Percentiles rank a stretch among this genome's conserved stretches.
Evolutionary conservation across 2,797 vertebrate genomes (phyloP).

Genomic region (Spinibarbus caldwelli): DNA sequence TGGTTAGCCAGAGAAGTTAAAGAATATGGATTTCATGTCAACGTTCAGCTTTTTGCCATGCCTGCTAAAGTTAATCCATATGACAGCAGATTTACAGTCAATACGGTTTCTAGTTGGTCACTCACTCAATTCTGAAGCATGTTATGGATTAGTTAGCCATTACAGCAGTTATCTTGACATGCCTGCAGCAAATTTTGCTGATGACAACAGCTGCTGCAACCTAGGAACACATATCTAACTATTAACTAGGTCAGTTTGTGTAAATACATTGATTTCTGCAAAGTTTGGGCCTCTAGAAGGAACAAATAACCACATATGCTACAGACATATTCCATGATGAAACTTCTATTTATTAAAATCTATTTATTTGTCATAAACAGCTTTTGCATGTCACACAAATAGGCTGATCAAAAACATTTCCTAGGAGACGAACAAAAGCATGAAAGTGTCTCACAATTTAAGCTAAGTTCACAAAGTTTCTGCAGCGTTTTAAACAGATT

Average conservation of each 20-base stretch:
- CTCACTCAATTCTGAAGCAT: constrained; percentile 16
- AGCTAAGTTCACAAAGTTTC: constrained; percentile 9
- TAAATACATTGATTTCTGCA: background rate
- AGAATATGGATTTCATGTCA: constrained; percentile 46
- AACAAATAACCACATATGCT: background rate
- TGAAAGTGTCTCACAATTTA: background rate
- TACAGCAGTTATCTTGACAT: constrained; percentile 9
- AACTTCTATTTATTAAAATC: background rate
- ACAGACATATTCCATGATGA: background rate
- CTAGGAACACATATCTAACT: background rate
- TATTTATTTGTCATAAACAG: background rate
- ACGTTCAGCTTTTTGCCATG: background rate
- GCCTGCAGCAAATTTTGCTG: background rate
- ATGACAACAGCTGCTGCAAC: background rate
- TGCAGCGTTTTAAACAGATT: constrained; percentile 14
- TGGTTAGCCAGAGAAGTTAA: constrained; percentile 25
- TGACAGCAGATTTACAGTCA: constrained; percentile 37
- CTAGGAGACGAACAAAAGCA: background rate
- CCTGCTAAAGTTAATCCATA: constrained; percentile 26
- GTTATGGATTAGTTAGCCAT: constrained; percentile 35
- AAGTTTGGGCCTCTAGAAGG: background rate
- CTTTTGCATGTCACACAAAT: background rate
- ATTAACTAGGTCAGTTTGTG: background rate
- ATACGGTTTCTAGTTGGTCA: constrained; percentile 16
- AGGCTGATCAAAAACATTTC: background rate